These are phyloP conservation scores for Dorcus hopei DNA, from an alignment of 2,888 invertebrate species.

Conservation along the genomic window DNA sequence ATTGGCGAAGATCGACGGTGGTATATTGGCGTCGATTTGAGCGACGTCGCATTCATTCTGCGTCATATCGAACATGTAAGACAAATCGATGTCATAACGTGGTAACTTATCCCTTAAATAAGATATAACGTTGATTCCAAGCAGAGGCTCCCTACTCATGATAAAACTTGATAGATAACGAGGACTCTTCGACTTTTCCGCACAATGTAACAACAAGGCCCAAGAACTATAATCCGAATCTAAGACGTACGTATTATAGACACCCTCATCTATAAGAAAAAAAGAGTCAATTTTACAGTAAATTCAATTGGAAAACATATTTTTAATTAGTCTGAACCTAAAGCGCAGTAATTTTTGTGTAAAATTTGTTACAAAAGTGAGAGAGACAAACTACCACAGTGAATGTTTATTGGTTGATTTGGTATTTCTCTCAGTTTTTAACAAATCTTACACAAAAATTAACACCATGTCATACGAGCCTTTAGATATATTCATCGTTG, in stretches of 20 bases:
- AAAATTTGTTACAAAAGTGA: too few species aligned
- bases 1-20: constrained; percentile 36
- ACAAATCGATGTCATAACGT: constrained; percentile 79
- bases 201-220: constrained; percentile 81
- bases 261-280: constrained; percentile 69
- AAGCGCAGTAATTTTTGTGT: too few species aligned
- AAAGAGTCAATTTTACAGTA: neutral
- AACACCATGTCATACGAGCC: too few species aligned
- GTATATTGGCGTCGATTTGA: constrained; percentile 40
- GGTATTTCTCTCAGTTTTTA: too few species aligned
- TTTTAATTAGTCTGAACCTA: too few species aligned
- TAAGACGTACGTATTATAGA: constrained; percentile 83
- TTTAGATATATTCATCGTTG: too few species aligned
- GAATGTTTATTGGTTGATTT: too few species aligned
- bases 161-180: constrained; percentile 81
- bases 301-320: neutral
- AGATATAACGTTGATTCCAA: constrained; percentile 68
- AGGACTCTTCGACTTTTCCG: constrained; percentile 74
- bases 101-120: constrained; percentile 75
- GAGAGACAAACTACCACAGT: too few species aligned
- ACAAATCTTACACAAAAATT: too few species aligned
- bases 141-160: constrained; percentile 61
- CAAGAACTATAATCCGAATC: constrained; percentile 83
- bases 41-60: constrained; percentile 64
- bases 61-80: constrained; percentile 79